A percentile compares a stretch with the other conserved stretches of the same genome.
phyloP scores from a whole-genome alignment of 2,888 invertebrate genomes.

The Drosophila helvetica region DNA sequence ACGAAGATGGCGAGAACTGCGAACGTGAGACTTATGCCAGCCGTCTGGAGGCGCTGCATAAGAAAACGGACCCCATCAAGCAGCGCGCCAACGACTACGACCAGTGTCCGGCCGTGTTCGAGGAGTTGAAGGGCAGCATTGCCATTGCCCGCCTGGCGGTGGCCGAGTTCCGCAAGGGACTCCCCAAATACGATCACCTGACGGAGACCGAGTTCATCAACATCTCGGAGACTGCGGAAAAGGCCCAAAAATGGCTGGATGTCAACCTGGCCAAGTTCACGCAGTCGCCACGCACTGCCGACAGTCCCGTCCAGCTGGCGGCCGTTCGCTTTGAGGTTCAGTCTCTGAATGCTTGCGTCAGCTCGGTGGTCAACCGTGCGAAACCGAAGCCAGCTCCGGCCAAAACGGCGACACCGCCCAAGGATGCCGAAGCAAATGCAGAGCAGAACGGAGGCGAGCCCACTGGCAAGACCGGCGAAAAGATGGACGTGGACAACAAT shows the following conservation, averaged over 20 bases:
- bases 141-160: conserved; percentile 92
- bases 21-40: conserved; percentile 88
- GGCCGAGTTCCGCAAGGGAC: conserved; percentile 88
- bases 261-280: conserved; percentile 88
- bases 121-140: conserved; percentile 91
- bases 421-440: conserved; percentile 61
- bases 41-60: conserved; percentile 87
- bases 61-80: conserved; percentile 95
- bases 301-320: conserved; percentile 90
- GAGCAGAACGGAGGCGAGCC: conserved; percentile 69
- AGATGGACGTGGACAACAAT: conserved; percentile 68
- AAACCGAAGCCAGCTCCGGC: conserved; percentile 90
- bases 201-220: conserved; percentile 92
- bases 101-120: conserved; percentile 90
- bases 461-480: conserved; percentile 55
- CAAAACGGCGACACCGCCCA: conserved; percentile 69
- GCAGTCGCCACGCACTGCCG: conserved; percentile 87
- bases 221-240: conserved; percentile 88
- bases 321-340: conserved; percentile 92
- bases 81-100: conserved; percentile 92
- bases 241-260: conserved; percentile 93
- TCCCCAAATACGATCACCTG: conserved; percentile 91
- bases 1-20: conserved; percentile 97
- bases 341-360: conserved; percentile 85
- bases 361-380: conserved; percentile 94